These are phyloP conservation scores for Ceratosolen solmsi DNA, from an alignment of 1,140 invertebrate genomes.

Conservation along the genomic window DNA sequence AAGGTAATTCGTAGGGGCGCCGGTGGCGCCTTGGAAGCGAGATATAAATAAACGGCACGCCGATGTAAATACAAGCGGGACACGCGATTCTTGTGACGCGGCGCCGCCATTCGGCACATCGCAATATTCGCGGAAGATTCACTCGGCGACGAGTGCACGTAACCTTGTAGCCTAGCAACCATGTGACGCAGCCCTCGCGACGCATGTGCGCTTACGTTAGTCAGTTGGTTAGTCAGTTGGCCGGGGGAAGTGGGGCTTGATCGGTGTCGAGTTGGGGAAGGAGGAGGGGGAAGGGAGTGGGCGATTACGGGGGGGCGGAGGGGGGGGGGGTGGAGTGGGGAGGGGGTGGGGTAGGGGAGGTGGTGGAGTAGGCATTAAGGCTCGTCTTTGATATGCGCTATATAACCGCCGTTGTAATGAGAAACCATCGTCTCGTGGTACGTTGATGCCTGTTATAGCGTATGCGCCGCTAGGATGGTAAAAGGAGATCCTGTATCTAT, in stretches of 20 bases:
- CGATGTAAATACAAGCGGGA: too few species aligned
- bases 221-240: too few species aligned
- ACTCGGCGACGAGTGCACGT: background rate
- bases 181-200: constrained; percentile 8
- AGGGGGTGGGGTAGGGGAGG: background rate
- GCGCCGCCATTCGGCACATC: background rate
- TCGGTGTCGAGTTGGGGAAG: background rate
- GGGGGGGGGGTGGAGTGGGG: background rate
- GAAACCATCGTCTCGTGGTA: background rate
- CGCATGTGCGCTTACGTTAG: background rate
- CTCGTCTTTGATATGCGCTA: background rate
- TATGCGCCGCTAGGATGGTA: background rate
- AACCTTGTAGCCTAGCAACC: constrained; percentile 32
- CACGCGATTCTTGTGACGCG: background rate
- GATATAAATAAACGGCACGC: background rate
- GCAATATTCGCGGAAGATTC: constrained; percentile 7
- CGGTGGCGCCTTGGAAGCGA: background rate
- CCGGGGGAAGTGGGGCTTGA: background rate
- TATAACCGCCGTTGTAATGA: constrained; percentile 11
- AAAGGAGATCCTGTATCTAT: background rate
- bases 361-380: background rate
- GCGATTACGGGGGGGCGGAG: background rate
- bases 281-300: background rate
- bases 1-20: background rate
- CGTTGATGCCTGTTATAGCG: constrained; percentile 1